A percentile compares a stretch with the other conserved stretches of the same genome.
Conservation (phyloP, 2,797 vertebrate genomes). For the Glyptemys insculpta region DNA sequence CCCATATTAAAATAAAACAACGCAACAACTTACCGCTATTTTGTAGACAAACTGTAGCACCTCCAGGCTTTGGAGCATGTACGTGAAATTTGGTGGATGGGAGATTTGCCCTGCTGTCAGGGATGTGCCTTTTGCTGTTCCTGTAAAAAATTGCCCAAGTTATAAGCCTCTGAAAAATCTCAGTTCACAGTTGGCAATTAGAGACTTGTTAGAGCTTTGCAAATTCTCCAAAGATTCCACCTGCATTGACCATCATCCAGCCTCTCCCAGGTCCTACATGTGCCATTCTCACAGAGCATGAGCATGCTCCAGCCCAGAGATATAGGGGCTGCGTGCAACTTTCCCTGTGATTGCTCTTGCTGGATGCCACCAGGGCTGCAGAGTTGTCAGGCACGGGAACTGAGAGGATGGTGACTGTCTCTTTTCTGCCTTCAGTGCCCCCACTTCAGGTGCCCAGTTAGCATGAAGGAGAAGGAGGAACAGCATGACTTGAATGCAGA, state of each 20-base stretch:
- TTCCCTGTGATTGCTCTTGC: neutral
- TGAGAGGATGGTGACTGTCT: neutral
- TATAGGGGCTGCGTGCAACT: neutral
- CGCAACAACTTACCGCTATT: fast-evolving
- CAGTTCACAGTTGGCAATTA: fast-evolving
- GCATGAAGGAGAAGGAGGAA: neutral
- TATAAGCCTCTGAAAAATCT: neutral
- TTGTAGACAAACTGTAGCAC: neutral
- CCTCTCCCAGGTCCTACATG: neutral
- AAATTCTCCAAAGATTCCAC: neutral
- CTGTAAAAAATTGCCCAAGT: neutral
- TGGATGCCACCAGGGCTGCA: neutral
- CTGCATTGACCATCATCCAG: neutral
- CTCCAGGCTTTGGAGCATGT: neutral
- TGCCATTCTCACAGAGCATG: no score
- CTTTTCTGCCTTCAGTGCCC: neutral
- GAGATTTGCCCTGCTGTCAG: neutral
- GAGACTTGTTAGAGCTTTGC: fast-evolving
- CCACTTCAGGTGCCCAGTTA: no score
- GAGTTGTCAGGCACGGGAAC: neutral
- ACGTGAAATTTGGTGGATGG: neutral
- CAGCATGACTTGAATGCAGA: neutral
- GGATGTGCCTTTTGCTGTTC: neutral
- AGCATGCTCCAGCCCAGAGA: neutral
- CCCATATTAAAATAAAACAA: neutral